Evolutionary conservation across 1,140 invertebrate genomes (phyloP), one percentile per base, ranked within the genome.

Genomic region (Panagrolaimus sp.): DNA sequence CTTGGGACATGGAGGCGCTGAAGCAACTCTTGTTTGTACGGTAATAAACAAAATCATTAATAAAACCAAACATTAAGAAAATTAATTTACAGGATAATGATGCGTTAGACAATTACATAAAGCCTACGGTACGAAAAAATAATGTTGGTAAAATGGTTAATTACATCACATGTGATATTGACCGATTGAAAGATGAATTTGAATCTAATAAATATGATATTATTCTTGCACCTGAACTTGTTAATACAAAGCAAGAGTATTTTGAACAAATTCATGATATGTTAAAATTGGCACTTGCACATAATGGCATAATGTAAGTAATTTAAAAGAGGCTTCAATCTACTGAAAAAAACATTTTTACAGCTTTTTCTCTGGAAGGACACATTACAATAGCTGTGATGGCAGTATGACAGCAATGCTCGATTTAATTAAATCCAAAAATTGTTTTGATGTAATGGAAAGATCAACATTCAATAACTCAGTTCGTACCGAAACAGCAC

Each of bases 231-330:
- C 75, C 78, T 8, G 78, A 80, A 65, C 63, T 80, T 27, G 63
- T 82, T 8, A 76, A 71, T 47, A 68, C 72, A 9, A 64, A 75
- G 23, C 75, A 81, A 46, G 64, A 38, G 5, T 72, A 80, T 13
- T 80, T 76, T 67, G 71, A 74, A 14, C 9, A 48, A 23, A 46
- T 80, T 42, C 78, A 83, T 65, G 78, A 78, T 8, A 73, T 80
- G 46, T 38, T 80, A 9, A 69, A 83, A 16, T 14, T 57, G 7
- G 78, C 77, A 23, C 46, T 80, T 13, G 63, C 71, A 9, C 63
- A 69, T 46, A 67, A 80, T 38, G 78, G 78, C 23, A 83, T 80
- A 47, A 72, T 82, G 76, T 77, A 63, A 78, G 76, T 70, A 51
- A 69, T 53, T 67, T 53, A 51, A 5, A 0, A 20, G 70, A 69